A percentile compares a stretch with the other conserved stretches of the same genome.
Conservation (phyloP, 2,113 vertebrate species). For the Leucoraja erinaceus region DNA sequence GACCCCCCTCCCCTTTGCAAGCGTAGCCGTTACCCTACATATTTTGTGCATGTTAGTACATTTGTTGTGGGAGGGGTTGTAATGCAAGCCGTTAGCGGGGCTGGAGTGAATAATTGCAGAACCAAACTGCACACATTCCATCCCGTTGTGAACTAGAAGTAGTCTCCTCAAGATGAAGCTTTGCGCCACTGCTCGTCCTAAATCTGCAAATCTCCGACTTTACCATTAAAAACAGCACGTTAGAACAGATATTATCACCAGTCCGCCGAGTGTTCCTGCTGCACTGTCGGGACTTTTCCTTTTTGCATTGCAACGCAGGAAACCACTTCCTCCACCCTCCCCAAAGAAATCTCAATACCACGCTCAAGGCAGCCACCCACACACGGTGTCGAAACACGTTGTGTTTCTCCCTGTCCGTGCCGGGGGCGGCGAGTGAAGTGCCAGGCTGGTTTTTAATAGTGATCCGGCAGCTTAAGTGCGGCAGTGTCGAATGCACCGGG, state of each 20-base stretch:
- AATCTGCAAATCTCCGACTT: background rate
- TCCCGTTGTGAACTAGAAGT: background rate
- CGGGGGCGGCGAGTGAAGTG: no score
- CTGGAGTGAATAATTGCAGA: background rate
- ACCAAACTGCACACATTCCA: background rate
- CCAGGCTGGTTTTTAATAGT: no score
- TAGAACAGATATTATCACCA: background rate
- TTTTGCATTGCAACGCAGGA: background rate
- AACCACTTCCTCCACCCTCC: conserved; percentile 17
- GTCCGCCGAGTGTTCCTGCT: background rate
- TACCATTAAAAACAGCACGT: background rate
- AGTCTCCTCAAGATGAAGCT: background rate
- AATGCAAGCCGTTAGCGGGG: background rate
- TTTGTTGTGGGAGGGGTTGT: background rate
- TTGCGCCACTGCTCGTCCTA: background rate
- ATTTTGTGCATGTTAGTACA: no score
- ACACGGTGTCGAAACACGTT: background rate
- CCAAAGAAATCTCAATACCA: background rate
- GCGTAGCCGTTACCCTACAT: no score
- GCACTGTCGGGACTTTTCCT: no score
- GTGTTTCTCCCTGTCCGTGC: background rate
- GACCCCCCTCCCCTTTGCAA: no score
- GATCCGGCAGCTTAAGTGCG: background rate
- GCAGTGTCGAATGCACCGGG: background rate
- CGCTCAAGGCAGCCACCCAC: background rate